A percentile compares a stretch with the other conserved stretches of the same genome.
phyloP scores from a whole-genome alignment of 2,888 invertebrate species.

The Ypsolopha sequella region DNA sequence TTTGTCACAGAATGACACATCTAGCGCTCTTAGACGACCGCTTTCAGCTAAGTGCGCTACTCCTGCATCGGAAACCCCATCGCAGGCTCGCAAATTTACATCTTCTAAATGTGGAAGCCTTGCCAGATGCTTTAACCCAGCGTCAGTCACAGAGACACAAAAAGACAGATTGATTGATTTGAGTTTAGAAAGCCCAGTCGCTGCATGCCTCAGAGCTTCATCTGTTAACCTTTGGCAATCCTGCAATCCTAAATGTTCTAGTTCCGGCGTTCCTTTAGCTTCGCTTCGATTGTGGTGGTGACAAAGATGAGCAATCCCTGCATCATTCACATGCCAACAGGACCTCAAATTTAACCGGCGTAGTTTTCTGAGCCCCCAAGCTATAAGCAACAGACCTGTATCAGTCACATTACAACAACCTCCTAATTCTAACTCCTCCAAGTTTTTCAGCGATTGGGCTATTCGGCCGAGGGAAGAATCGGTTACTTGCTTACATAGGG shows the following conservation, averaged over 20 bases:
- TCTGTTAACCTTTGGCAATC: conserved; percentile 96
- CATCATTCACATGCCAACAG: conserved; percentile 93
- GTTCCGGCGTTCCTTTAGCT: conserved; percentile 83
- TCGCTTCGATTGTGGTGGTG: conserved; percentile 79
- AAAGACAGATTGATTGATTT: conserved; percentile 93
- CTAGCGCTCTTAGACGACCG: conserved; percentile 84
- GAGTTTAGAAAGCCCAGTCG: conserved; percentile 83
- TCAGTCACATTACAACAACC: conserved; percentile 94
- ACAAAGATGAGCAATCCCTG: conserved; percentile 89
- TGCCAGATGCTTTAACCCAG: conserved; percentile 89
- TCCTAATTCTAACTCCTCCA: conserved; percentile 89
- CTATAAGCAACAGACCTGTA: conserved; percentile 86
- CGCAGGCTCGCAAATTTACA: conserved; percentile 91
- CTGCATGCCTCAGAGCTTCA: conserved; percentile 88
- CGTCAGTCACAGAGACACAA: conserved; percentile 95
- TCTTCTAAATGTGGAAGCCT: conserved; percentile 87
- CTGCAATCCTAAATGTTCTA: conserved; percentile 90
- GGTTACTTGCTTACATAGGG: conserved; percentile 95
- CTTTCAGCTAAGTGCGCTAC: conserved; percentile 94
- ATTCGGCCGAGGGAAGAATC: conserved; percentile 89
- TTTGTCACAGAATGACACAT: conserved; percentile 97
- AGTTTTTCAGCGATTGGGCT: conserved; percentile 85
- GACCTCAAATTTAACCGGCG: conserved; percentile 89
- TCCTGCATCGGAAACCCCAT: conserved; percentile 93
- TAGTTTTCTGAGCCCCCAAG: conserved; percentile 88